A percentile compares a stretch with the other conserved stretches of the same genome.
phyloP scores from a whole-genome alignment of 1,140 invertebrate genomes.

The Eriocheir sinensis region DNA sequence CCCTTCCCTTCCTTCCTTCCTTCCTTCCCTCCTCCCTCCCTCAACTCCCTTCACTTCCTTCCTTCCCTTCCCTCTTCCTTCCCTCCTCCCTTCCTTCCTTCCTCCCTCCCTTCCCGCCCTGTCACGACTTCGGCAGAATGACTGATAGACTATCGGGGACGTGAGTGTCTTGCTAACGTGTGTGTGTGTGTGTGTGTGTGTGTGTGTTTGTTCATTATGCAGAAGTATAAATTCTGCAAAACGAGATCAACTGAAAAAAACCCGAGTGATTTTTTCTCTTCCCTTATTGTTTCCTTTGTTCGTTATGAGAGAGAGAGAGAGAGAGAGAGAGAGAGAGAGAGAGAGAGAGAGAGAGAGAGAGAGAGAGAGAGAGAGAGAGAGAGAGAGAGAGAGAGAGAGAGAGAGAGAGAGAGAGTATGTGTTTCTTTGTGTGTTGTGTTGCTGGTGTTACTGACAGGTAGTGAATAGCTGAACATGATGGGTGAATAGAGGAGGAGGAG shows the following conservation, averaged over 20 bases:
- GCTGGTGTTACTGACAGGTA: no score
- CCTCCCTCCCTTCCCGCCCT: background rate
- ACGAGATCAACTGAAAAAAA: background rate
- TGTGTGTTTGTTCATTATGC: background rate
- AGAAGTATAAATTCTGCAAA: background rate
- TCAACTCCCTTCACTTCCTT: background rate
- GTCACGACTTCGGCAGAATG: no score
- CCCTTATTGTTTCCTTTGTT: background rate
- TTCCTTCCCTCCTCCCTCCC: no score
- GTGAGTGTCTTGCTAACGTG: background rate
- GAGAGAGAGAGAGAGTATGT: background rate
- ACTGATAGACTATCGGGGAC: no score
- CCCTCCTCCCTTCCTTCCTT: background rate
- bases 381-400: conserved; percentile 11
- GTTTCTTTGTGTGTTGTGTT: no score
- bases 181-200: conserved; percentile 20
- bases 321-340: conserved; percentile 22
- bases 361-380: conserved; percentile 8
- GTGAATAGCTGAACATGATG: no score
- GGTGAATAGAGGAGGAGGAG: no score
- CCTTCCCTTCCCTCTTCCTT: conserved; percentile 20
- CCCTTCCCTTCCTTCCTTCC: no score
- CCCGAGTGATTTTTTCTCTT: background rate
- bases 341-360: conserved; percentile 12
- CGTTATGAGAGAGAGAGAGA: background rate